Base-by-base conservation (phyloP, 2,888 invertebrate species). In the Microctonus hyperodae region DNA sequence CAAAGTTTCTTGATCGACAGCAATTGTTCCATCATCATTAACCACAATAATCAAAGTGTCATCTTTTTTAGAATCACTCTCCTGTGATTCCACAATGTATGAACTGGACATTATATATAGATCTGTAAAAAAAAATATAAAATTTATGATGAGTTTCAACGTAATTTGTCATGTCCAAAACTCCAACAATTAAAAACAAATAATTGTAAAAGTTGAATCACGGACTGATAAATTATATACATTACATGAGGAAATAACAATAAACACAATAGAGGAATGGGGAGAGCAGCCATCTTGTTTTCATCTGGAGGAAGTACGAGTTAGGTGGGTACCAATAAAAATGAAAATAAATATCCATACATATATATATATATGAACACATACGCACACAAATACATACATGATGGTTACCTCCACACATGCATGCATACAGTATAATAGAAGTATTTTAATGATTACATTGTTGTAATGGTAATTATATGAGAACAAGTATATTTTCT, bases 1-100 rank as follows among this genome's bases (percentile, higher is more conserved):
- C 70, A 95, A 88, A 74, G 92, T 90, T 77, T 91, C 90, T 80
- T 91, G 91, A 85, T 95, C 94, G 50, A 93, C 91, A 69, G 92
- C 91, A 71, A 95, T 87, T 69, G 90, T 90, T 76, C 94, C 94
- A 89, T 94, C 94, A 85, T 93, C 92, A 82, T 92, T 92, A 82
- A 94, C 93, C 82, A 95, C 90, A 83, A 95, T 91, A 78, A 93
- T 90, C 81, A 95, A 88, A 79, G 91, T 90, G 81, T 91, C 90
- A 84, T 90, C 90, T 80, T 82, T 82, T 59, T 79, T 78, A 7
- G 75, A 71, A 61, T 67, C 73, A 58, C 76, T 79, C 60, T 78
- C 79, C 66, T 79, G 78, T 44, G 81, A 78, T 68, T 83, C 83
- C 1, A 83, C 73, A 65, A 83, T 75, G 58, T 78, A 80, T 22